These are phyloP conservation scores for Thereuonema tuberculata DNA, from an alignment of 1,140 invertebrate genomes.

Conservation along the genomic window DNA sequence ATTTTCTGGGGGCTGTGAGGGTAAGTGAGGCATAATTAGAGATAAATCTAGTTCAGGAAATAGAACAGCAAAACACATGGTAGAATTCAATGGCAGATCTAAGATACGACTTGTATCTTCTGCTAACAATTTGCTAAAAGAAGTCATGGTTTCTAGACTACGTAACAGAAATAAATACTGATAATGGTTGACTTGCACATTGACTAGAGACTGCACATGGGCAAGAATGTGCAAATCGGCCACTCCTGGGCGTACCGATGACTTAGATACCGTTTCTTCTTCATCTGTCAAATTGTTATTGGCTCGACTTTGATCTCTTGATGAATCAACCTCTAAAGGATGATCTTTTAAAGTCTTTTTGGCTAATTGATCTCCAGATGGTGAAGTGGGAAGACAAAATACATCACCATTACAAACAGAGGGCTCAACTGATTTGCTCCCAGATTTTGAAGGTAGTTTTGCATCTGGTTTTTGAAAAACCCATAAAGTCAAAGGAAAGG, in stretches of 20 bases:
- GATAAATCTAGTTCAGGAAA: conserved; percentile 74
- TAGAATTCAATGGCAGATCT: conserved; percentile 18
- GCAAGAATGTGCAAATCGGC: conserved; percentile 16
- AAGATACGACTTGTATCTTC: conserved; percentile 59
- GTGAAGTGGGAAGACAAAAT: too few relatives aligned
- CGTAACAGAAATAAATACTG: conserved; percentile 79
- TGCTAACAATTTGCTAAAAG: conserved; percentile 61
- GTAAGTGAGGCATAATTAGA: conserved; percentile 55
- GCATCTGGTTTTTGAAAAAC: conserved; percentile 30
- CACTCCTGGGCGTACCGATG: conserved; percentile 1
- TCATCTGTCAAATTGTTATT: background rate
- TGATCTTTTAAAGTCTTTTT: too few relatives aligned
- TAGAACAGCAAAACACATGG: conserved; percentile 44
- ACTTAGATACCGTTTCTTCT: too few relatives aligned
- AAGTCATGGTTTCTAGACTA: conserved; percentile 61
- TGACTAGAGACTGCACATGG: conserved; percentile 17
- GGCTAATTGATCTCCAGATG: too few relatives aligned
- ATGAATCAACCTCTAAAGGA: too few relatives aligned
- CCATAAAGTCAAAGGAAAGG: conserved; percentile 77
- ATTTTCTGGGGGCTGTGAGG: background rate
- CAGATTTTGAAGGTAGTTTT: background rate
- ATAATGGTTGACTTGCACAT: conserved; percentile 76
- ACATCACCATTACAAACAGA: background rate
- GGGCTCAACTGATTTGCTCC: background rate
- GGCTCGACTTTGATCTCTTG: background rate